These are phyloP conservation scores for Python bivittatus DNA, from an alignment of 2,113 vertebrate genomes.

Conservation along the genomic window DNA sequence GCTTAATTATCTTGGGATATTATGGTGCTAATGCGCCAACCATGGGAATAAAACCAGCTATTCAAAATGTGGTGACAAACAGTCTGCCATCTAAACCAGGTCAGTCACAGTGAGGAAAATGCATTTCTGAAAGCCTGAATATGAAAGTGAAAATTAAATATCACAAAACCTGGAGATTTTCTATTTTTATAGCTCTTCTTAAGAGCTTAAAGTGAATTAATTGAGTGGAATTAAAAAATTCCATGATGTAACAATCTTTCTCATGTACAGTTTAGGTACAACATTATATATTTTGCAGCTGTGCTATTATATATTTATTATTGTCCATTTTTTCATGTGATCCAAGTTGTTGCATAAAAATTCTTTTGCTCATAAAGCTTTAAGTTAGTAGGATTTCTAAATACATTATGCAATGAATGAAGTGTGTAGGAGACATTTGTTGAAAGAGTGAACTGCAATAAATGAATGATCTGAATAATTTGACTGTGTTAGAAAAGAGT, in stretches of 20 bases:
- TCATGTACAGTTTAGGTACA: background rate
- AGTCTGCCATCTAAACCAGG: background rate
- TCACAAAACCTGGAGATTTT: background rate
- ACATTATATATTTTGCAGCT: background rate
- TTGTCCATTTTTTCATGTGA: background rate
- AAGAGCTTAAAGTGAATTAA: background rate
- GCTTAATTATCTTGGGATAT: background rate
- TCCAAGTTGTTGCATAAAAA: background rate
- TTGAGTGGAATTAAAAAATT: background rate
- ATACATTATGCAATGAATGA: background rate
- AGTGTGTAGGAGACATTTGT: background rate
- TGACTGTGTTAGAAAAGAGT: constrained; percentile 14
- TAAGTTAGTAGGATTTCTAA: constrained; percentile 37
- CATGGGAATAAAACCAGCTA: background rate
- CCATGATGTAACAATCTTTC: background rate
- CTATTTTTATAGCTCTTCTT: background rate
- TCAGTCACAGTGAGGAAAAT: background rate
- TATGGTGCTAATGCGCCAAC: background rate
- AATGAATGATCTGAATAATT: constrained; percentile 15
- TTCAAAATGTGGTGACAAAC: background rate
- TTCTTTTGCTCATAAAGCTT: background rate
- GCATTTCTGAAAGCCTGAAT: background rate
- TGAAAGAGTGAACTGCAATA: background rate
- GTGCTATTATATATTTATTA: background rate
- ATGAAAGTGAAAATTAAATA: background rate